A percentile compares a stretch with the other conserved stretches of the same genome.
These are phyloP conservation scores for Leucophenga varia DNA, from an alignment of 1,140 invertebrate species.

Conservation along the genomic window DNA sequence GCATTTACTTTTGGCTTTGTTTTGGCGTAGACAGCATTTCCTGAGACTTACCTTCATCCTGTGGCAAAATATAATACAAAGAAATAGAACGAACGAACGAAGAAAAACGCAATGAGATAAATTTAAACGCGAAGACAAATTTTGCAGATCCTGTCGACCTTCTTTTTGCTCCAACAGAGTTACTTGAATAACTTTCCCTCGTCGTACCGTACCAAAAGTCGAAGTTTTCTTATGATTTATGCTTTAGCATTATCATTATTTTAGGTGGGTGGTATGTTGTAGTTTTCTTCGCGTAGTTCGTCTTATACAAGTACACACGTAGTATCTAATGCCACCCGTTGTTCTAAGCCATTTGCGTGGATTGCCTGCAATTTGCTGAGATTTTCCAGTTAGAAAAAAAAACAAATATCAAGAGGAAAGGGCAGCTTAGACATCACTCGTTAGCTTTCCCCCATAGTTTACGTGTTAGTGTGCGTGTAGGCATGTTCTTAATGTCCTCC, in stretches of 20 bases:
- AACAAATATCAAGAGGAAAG: no score
- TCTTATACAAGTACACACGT: constrained; percentile 4
- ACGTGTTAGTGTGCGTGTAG: neutral
- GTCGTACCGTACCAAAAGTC: no score
- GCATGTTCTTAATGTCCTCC: neutral
- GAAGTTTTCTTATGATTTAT: constrained; percentile 50
- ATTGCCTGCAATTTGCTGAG: constrained; percentile 54
- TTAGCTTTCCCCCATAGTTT: neutral
- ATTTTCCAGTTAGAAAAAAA: constrained; percentile 45
- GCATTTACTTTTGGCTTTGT: constrained; percentile 29
- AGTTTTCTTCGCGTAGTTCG: constrained; percentile 21
- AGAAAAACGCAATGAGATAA: constrained; percentile 51
- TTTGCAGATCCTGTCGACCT: constrained; percentile 41
- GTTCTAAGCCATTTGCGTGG: constrained; percentile 54
- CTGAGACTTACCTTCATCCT: constrained; percentile 47
- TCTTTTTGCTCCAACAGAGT: no score
- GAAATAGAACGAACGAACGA: no score
- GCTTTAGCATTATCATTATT: constrained; percentile 30
- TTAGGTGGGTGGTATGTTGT: constrained; percentile 13
- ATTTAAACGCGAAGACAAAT: constrained; percentile 54
- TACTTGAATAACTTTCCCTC: constrained; percentile 29
- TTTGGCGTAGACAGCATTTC: constrained; percentile 47
- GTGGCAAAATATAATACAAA: neutral
- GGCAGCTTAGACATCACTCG: neutral
- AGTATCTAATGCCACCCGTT: constrained; percentile 45